Conservation (phyloP, 1,140 invertebrate genomes). For the Araneus ventricosus region DNA sequence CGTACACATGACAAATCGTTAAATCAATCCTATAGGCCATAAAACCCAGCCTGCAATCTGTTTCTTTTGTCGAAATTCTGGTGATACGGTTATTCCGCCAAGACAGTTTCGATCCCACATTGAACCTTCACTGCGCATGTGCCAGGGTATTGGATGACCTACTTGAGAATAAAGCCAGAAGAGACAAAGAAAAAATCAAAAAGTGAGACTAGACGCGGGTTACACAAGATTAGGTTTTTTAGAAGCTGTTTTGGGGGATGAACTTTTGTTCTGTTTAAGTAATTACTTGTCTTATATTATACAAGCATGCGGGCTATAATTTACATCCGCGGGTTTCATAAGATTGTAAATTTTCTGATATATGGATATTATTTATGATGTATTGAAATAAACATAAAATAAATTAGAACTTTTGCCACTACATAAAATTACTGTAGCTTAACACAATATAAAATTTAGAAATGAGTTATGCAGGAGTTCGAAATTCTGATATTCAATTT, state of each 20-base stretch:
- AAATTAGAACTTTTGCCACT: too few relatives aligned
- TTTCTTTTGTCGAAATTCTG: conserved; percentile 2
- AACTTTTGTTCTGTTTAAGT: background rate
- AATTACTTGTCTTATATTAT: background rate
- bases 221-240: background rate
- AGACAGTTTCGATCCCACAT: background rate
- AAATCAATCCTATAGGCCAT: background rate
- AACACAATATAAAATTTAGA: too few relatives aligned
- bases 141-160: conserved; percentile 32
- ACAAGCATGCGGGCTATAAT: too few relatives aligned
- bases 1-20: conserved; percentile 19
- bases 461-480: too few relatives aligned
- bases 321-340: too few relatives aligned
- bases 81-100: background rate
- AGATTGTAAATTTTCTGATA: too few relatives aligned
- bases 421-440: too few relatives aligned
- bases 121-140: background rate
- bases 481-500: too few relatives aligned
- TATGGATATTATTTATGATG: too few relatives aligned
- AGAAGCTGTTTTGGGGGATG: background rate
- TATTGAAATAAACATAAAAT: too few relatives aligned
- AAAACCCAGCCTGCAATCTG: background rate
- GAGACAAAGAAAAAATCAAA: background rate
- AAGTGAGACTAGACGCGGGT: conserved; percentile 3
- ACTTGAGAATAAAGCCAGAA: conserved; percentile 17